phyloP scores from a whole-genome alignment of 1,140 invertebrate species.

The Tyrophagus putrescentiae region DNA sequence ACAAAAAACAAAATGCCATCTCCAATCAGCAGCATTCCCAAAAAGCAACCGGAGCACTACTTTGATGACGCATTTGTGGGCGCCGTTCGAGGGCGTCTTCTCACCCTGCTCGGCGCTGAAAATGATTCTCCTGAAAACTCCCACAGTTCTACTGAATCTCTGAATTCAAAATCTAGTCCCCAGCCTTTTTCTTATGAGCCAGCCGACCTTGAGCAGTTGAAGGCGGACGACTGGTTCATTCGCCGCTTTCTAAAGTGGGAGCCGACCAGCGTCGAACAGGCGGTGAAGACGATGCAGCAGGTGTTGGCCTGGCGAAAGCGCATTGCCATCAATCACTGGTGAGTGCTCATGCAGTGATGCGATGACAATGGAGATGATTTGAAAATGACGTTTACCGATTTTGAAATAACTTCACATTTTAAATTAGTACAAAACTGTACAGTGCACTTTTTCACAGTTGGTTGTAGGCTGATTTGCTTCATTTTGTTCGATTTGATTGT shows the following conservation, averaged over 20 bases:
- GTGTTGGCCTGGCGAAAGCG: conserved; percentile 12
- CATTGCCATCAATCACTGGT: conserved; percentile 12
- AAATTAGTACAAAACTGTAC: not conserved
- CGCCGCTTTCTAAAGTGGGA: conserved; percentile 16
- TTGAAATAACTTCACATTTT: not conserved
- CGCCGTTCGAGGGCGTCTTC: not conserved
- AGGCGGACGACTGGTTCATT: conserved; percentile 20
- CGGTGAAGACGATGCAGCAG: not conserved
- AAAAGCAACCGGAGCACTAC: conserved; percentile 8
- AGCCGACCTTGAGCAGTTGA: conserved; percentile 9
- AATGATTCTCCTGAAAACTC: not conserved
- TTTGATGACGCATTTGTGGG: conserved; percentile 13
- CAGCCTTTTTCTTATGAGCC: no score
- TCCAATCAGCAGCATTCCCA: no score
- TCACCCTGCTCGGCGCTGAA: not conserved
- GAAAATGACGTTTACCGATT: not conserved
- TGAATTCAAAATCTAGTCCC: no score
- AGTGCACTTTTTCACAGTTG: not conserved
- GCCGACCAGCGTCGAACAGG: conserved; percentile 6
- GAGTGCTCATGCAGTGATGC: not conserved
- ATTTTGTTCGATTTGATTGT: not conserved
- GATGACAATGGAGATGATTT: not conserved
- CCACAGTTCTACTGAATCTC: no score
- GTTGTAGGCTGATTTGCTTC: not conserved
- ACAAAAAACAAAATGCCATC: no score